Conservation (phyloP, 2,888 invertebrate species). For the Drosophila borealis region DNA sequence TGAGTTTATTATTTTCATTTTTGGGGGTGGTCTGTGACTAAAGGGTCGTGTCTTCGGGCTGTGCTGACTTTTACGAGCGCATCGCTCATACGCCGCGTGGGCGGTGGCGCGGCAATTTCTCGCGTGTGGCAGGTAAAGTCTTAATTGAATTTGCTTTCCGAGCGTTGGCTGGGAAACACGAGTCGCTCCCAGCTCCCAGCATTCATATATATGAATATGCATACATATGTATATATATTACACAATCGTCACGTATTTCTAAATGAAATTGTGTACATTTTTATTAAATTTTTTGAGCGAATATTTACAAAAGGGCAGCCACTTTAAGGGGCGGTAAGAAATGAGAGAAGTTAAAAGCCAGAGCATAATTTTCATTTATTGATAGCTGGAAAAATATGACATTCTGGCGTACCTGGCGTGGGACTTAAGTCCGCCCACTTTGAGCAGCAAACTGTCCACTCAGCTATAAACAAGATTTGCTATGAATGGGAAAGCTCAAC, state of each 20-base stretch:
- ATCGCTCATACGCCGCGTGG: slow-evolving; percentile 42
- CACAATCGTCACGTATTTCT: slow-evolving; percentile 45
- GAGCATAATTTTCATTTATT: slow-evolving; percentile 37
- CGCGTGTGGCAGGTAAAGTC: slow-evolving; percentile 65
- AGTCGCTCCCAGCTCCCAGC: not conserved
- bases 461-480: slow-evolving; percentile 47
- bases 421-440: not conserved
- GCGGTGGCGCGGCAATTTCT: slow-evolving; percentile 36
- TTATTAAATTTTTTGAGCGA: slow-evolving; percentile 38
- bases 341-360: slow-evolving; percentile 7
- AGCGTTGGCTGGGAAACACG: slow-evolving; percentile 57
- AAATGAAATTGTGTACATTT: slow-evolving; percentile 21
- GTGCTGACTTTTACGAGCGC: slow-evolving; percentile 38
- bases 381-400: slow-evolving; percentile 6
- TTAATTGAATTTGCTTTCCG: slow-evolving; percentile 65
- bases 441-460: slow-evolving; percentile 37
- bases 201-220: not conserved
- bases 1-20: slow-evolving; percentile 7
- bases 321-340: slow-evolving; percentile 2
- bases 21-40: slow-evolving; percentile 21
- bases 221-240: slow-evolving; percentile 11
- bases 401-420: not conserved
- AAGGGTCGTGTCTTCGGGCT: slow-evolving; percentile 28
- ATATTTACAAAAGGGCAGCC: slow-evolving; percentile 16
- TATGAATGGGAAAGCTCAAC: slow-evolving; percentile 28